These are phyloP conservation scores for Delphinapterus leucas DNA, from an alignment of 2,113 vertebrate species.

Conservation along the genomic window DNA sequence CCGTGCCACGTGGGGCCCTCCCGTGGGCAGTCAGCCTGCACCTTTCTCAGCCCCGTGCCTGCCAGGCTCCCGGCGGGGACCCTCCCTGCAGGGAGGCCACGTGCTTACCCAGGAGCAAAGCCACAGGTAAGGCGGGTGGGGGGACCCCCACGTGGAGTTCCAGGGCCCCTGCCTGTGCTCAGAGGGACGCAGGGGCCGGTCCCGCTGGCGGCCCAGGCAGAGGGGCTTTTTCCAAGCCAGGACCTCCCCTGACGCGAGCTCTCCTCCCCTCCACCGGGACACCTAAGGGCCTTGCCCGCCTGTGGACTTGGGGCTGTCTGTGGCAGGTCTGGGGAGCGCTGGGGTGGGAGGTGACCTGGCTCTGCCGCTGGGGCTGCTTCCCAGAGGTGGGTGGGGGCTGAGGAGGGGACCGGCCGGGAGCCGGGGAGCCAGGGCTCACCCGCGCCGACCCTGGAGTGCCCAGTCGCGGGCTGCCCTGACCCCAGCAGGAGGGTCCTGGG, in stretches of 20 bases:
- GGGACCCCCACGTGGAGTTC: accelerated
- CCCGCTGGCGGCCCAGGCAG: accelerated
- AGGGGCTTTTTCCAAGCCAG: neutral
- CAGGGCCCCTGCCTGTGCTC: neutral
- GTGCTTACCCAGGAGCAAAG: accelerated
- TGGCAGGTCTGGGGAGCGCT: accelerated
- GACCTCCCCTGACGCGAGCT: neutral
- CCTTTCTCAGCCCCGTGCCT: neutral
- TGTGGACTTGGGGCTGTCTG: accelerated
- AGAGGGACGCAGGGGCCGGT: neutral
- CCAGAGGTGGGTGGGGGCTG: neutral
- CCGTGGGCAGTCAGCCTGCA: accelerated
- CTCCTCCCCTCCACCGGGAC: neutral
- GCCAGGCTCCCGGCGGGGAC: neutral
- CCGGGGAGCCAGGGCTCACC: neutral
- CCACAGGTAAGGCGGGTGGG: accelerated
- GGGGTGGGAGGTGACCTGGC: neutral
- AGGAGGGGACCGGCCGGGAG: neutral
- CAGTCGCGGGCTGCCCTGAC: neutral
- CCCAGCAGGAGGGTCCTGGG: neutral
- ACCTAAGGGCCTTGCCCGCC: neutral
- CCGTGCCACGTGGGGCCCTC: neutral
- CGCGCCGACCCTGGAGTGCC: accelerated
- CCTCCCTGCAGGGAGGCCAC: accelerated
- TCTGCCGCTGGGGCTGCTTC: neutral